Evolutionary conservation across 2,797 vertebrate genomes (phyloP).

Genomic region (Mionectes olivaceus): DNA sequence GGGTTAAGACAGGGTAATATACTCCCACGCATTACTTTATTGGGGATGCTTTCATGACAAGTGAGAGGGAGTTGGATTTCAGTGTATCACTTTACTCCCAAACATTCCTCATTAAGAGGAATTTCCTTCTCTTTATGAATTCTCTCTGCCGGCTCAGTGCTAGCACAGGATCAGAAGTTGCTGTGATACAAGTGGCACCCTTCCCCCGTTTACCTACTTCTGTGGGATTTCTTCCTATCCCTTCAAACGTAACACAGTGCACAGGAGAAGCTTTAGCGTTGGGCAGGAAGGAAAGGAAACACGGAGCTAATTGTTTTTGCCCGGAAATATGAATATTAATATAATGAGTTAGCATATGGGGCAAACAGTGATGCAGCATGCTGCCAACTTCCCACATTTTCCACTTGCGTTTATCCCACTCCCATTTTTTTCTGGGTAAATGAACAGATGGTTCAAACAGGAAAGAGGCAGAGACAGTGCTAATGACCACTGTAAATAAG

Average conservation of each 20-base stretch:
- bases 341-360: constrained; percentile 45
- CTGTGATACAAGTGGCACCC: background rate
- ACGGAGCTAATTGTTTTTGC: background rate
- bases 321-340: constrained; percentile 17
- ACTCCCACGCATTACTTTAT: constrained; percentile 20
- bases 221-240: background rate
- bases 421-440: background rate
- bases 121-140: background rate
- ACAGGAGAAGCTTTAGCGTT: background rate
- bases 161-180: background rate
- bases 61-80: constrained; percentile 26
- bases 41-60: constrained; percentile 48
- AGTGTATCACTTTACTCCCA: background rate
- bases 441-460: constrained; percentile 45
- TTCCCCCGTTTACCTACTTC: background rate
- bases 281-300: background rate
- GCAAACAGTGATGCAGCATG: constrained; percentile 33
- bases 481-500: constrained; percentile 42
- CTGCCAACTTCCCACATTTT: constrained; percentile 44
- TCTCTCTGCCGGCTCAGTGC: background rate
- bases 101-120: background rate
- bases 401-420: constrained; percentile 2
- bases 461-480: constrained; percentile 2
- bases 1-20: background rate
- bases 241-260: background rate